phyloP scores from a whole-genome alignment of 2,797 vertebrate genomes.

The Microctenopoma lineatum region DNA sequence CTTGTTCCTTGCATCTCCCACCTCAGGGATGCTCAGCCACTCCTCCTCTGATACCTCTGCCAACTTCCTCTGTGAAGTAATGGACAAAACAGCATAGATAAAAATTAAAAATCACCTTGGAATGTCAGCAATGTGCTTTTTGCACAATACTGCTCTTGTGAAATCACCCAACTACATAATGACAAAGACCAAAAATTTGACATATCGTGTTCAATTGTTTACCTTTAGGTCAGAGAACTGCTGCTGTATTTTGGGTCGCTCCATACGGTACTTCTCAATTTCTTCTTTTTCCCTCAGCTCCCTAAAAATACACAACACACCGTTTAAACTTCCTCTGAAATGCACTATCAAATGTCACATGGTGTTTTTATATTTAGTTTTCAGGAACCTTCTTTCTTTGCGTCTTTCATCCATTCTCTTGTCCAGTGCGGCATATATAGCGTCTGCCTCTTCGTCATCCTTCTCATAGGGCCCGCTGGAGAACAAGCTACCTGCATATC shows the following conservation, averaged over 20 bases:
- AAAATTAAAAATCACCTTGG: neutral
- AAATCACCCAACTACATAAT: too few species aligned
- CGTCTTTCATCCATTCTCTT: conserved; percentile 98
- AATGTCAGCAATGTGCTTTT: neutral
- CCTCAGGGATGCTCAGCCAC: conserved; percentile 98
- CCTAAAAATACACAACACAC: conserved; percentile 69
- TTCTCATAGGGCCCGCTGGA: conserved; percentile 98
- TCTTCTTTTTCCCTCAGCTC: conserved; percentile 98
- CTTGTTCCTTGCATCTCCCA: conserved; percentile 97
- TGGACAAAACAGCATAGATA: neutral
- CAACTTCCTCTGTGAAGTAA: conserved; percentile 88
- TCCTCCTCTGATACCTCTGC: conserved; percentile 97
- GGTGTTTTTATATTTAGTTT: neutral
- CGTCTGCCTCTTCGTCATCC: conserved; percentile 97
- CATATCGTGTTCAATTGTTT: neutral
- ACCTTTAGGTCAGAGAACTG: conserved; percentile 99
- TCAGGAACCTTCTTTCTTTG: conserved; percentile 92
- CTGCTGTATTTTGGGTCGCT: conserved; percentile 98
- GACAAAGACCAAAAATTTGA: too few species aligned
- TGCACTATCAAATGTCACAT: neutral
- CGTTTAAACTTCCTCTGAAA: neutral
- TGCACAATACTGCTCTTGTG: too few species aligned
- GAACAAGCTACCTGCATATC: conserved; percentile 97
- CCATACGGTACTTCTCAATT: conserved; percentile 99
- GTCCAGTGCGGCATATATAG: conserved; percentile 95